Conservation (phyloP, 2,888 invertebrate genomes). For the Hemicrepidius hirtus region DNA sequence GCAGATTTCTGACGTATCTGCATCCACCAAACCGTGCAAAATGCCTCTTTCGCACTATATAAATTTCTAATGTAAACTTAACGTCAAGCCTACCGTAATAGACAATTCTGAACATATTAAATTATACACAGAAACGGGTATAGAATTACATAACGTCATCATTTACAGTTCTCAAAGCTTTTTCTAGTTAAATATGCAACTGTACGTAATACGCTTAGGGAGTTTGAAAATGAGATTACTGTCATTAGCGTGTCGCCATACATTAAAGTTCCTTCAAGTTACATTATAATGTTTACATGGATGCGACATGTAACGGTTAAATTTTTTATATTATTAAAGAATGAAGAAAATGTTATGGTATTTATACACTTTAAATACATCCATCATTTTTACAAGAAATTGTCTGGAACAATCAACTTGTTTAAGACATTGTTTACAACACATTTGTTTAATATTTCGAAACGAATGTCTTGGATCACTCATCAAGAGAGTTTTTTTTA, state of each 20-base stretch:
- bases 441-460: too few relatives aligned
- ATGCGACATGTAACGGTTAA: too few relatives aligned
- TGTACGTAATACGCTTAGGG: background rate
- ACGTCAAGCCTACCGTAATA: background rate
- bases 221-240: constrained; percentile 1
- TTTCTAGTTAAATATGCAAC: background rate
- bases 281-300: background rate
- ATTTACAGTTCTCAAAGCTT: background rate
- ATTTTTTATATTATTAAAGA: too few relatives aligned
- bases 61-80: constrained; percentile 40
- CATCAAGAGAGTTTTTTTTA: too few relatives aligned
- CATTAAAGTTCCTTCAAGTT: background rate
- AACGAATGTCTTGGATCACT: too few relatives aligned
- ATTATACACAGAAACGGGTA: background rate
- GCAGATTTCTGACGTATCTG: constrained; percentile 47
- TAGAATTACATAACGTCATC: background rate
- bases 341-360: too few relatives aligned
- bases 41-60: constrained; percentile 46
- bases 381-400: background rate
- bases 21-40: constrained; percentile 45
- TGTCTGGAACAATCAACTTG: background rate
- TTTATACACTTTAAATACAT: too few relatives aligned
- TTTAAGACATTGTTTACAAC: too few relatives aligned
- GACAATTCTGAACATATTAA: constrained; percentile 21
- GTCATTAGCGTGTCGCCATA: constrained; percentile 12